Base-by-base conservation (phyloP, 1,140 invertebrate species). In the Zaprionus ghesquierei region DNA sequence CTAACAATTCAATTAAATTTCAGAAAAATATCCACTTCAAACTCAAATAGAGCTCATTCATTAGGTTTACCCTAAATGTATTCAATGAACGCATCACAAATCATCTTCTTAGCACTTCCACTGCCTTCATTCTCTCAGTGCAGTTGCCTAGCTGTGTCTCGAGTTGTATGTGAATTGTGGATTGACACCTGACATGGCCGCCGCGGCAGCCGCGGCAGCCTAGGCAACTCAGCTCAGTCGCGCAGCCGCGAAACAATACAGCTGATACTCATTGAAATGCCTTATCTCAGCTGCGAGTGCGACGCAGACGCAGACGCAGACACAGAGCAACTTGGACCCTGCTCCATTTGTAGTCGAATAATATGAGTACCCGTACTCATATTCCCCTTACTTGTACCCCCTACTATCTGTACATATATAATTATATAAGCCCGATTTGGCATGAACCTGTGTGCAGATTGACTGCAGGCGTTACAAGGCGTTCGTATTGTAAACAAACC, bases 351-450 rank as follows among this genome's bases (percentile, higher is more conserved):
- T 62, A 51, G 44, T 20, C 22, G 60, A 29, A 50, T 61, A 29
- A 50, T 61, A 35, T 33, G 50, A 50, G 46, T 60, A 60, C 41
- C 29, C 15, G 25, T 44, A 35, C 4, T 13, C 10, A 22, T 44
- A 18, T 6, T 29, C 27, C 5, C 25, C 5, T 5, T 2, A 22
- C 18, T 22, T 5, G 27, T 33, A 38, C 56, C 29, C 49, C 59
- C n/a, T n/a, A n/a, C n/a, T 65, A 59, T 59, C 56, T 58, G 69
- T 66, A 75, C 74, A 74, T 80, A 76, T 76, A 81, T 86, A 85
- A 86, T 86, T 86, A 87, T 86, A 76, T 79, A 76, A 79, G 33
- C 79, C 75, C 68, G 81, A 86, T 87, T 82, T 86, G 81, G 82
- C 35, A 33, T 33, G 53, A 65, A 62, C 50, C n/a, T 41, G 35